A percentile compares a stretch with the other conserved stretches of the same genome.
Conservation (phyloP, 2,113 vertebrate genomes). For the Engraulis encrasicolus region DNA sequence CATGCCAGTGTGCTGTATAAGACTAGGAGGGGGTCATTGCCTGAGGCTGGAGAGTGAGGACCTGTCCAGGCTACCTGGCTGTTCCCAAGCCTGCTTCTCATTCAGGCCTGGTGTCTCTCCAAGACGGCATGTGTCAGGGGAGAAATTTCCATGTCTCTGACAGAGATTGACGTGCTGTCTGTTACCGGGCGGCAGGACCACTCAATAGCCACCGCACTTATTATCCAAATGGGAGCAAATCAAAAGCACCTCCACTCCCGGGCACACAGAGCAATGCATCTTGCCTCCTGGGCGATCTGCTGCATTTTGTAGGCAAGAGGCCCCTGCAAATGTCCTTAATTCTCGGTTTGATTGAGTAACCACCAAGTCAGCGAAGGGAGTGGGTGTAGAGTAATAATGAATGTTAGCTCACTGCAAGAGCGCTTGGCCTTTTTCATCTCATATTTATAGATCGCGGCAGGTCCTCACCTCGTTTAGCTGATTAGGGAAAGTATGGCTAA, state of each 20-base stretch:
- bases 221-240: constrained; percentile 68
- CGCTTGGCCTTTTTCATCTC: not conserved
- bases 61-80: not conserved
- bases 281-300: constrained; percentile 21
- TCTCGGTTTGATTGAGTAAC: constrained; percentile 1
- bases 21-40: not conserved
- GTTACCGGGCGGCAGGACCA: constrained; percentile 55
- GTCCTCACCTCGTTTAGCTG: not conserved
- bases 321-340: not conserved
- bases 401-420: not conserved
- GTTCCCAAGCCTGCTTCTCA: constrained; percentile 40
- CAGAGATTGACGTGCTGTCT: constrained; percentile 66
- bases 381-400: not conserved
- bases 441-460: not conserved
- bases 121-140: constrained; percentile 45
- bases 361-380: not conserved
- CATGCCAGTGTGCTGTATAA: not conserved
- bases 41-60: not conserved
- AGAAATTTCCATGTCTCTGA: constrained; percentile 56
- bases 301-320: not conserved
- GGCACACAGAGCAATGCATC: constrained; percentile 45
- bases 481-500: constrained; percentile 48
- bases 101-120: constrained; percentile 43
- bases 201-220: constrained; percentile 65
- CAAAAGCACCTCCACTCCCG: constrained; percentile 50